Base-by-base conservation (phyloP, 2,888 invertebrate species). In the Limnephilus rhombicus region DNA sequence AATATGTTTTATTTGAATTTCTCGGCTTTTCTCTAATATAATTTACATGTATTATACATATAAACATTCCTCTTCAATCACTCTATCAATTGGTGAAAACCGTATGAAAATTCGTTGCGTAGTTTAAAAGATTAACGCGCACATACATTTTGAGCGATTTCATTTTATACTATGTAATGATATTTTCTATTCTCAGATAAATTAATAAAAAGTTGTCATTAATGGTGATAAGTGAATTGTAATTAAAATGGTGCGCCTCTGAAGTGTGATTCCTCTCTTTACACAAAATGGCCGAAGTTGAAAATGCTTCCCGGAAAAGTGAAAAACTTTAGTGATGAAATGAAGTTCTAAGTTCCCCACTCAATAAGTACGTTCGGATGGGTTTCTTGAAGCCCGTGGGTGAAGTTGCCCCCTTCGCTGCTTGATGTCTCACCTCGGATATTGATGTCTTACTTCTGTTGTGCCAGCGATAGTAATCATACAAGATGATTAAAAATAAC, bases 401-500 rank as follows among this genome's bases (percentile, higher is more conserved):
- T 12, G 86, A 86, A 86, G 29, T 85, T 85, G 68, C 68, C 68
- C 2, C 24, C 68, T 9, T 24, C 24, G 68, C 24, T 9, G 68
- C 24, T 68, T n/a, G 68, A 68, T 68, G 68, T 68, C 24, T 68
- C 68, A 68, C n/a, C 81, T 18, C 80, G 89, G n/a, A 24, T 31
- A 80, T 68, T 83, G 45, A 89, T 93, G 80, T 85, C 37, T 83
- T 41, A 29, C n/a, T 45, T 80, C 68, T 31, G 81, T 68, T 68
- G n/a, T 90, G 13, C 34, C 37, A 92, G 83, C 7, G 34, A 18
- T 53, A 0, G 18, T 53, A 53, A 31, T 34, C 80, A 85, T 34
- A 37, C 90, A 45, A 96, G 96, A 96, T 96, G 96, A 96, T 96
- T 95, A 96, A 96, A 95, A 96, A 96, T 96, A 96, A 96, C 95